Conservation (phyloP, 2,797 vertebrate genomes). For the Sus cebifrons region DNA sequence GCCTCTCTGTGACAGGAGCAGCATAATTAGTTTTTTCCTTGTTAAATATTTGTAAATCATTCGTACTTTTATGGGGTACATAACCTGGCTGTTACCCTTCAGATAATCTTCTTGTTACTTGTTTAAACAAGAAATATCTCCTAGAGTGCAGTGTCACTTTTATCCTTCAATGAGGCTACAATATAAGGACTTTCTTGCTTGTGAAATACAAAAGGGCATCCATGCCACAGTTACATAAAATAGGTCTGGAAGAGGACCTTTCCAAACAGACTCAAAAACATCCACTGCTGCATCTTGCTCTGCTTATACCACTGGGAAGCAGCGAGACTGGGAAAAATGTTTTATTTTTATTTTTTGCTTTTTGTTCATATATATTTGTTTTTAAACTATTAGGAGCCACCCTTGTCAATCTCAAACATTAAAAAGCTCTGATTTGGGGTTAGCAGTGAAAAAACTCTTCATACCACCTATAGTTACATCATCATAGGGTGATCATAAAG, state of each 20-base stretch:
- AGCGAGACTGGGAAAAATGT: not conserved
- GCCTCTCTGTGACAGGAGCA: slow-evolving; percentile 91
- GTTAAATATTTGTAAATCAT: slow-evolving; percentile 93
- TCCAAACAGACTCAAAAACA: not conserved
- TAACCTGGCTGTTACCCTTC: slow-evolving; percentile 88
- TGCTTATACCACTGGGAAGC: not conserved
- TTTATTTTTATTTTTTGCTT: not conserved
- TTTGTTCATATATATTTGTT: not conserved
- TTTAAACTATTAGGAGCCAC: not conserved
- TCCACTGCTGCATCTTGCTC: not conserved
- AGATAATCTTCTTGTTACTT: slow-evolving; percentile 87
- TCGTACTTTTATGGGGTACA: slow-evolving; percentile 87
- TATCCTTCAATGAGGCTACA: not conserved
- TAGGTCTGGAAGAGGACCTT: accelerated
- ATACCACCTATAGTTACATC: not conserved
- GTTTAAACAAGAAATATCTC: slow-evolving; percentile 82
- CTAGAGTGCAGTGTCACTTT: not conserved
- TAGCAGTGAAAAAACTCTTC: slow-evolving; percentile 58
- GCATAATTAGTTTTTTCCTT: slow-evolving; percentile 91
- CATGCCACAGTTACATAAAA: accelerated
- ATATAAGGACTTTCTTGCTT: slow-evolving; percentile 42
- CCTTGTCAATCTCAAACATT: slow-evolving; percentile 8
- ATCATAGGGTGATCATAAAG: not conserved
- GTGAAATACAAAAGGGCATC: not conserved
- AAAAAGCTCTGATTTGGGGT: slow-evolving; percentile 28